Evolutionary conservation across 53 echinoderm and acorn worm species (phyloP), one percentile per base, ranked within the genome.

Genomic region (Holothuria scabra): DNA sequence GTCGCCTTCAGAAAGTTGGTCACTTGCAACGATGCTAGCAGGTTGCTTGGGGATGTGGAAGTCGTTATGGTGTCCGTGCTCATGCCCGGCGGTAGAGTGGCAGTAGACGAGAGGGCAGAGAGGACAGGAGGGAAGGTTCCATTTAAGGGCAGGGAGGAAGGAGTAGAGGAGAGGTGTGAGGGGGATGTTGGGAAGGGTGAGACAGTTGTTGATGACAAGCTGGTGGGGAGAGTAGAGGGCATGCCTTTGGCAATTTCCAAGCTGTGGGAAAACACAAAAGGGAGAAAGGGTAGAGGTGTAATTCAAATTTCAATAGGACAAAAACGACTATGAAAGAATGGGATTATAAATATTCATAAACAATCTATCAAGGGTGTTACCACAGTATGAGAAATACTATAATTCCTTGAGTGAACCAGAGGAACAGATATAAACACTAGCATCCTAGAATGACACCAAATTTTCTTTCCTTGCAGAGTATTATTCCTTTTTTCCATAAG

Each of bases 181-280:
- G 93, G 88, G 61, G 96, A 93, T 86, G 90, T 87, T 87, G 92
- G 88, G 91, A 93, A 92, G 90, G 92, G 92, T 88, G 90, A 90
- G 84, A 93, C 89, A 79, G 96, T 89, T 87, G 93, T 89, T 87
- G 93, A 93, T 85, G 93, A 87, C 90, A 90, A 90, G 88, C 93
- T 90, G 87, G 93, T 88, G 88, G 91, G 94, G 90, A 94, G 90
- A 83, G 91, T 94, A 88, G 99, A 92, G 99, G 95, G 91, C 92
- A 91, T 93, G 91, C 94, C 92, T 93, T 97, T 99, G 87, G 99
- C 99, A 87, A 93, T 89, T 89, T 99, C 99, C 88, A 99, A 92
- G 92, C 99, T 99, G 99, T 94, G 91, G 89, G 89, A 93, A 93
- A 93, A 91, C 70, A 84, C 78, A 81, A 81, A 81, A 81, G 82